Evolutionary conservation across 2,888 invertebrate species (phyloP).

Genomic region (Achlya flavicornis): DNA sequence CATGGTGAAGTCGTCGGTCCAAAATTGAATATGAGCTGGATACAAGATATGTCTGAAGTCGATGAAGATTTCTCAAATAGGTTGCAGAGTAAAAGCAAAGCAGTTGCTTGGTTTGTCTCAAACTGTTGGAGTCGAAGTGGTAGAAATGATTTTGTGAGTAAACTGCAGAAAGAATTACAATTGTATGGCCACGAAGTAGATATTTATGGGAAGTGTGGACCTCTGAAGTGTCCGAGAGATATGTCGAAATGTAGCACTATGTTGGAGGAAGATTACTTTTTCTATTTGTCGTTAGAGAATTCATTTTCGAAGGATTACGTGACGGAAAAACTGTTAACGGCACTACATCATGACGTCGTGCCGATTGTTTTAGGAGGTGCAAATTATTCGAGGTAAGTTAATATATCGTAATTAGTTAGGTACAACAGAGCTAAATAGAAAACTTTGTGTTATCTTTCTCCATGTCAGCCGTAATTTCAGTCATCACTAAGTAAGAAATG

Average conservation of each 20-base stretch:
- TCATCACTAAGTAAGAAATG: no score
- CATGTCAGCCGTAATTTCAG: no score
- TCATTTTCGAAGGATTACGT: conserved; percentile 85
- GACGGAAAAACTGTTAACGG: conserved; percentile 85
- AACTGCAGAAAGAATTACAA: conserved; percentile 49
- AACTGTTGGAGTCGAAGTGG: conserved; percentile 59
- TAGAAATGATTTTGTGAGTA: conserved; percentile 47
- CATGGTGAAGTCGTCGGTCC: conserved; percentile 63
- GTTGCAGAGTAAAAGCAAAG: conserved; percentile 61
- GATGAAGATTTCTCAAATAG: conserved; percentile 43
- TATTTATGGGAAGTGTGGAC: conserved; percentile 82
- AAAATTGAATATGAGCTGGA: conserved; percentile 54
- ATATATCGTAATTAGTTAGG: no score
- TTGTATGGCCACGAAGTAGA: conserved; percentile 66
- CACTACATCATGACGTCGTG: conserved; percentile 83
- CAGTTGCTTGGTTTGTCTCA: conserved; percentile 77
- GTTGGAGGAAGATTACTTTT: conserved; percentile 85
- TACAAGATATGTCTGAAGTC: conserved; percentile 29
- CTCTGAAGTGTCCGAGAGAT: conserved; percentile 49
- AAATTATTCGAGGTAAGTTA: conserved; percentile 80
- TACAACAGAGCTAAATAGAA: no score
- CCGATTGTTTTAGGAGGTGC: conserved; percentile 88
- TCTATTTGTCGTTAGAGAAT: conserved; percentile 90
- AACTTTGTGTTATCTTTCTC: no score
- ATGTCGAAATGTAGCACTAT: conserved; percentile 53